Conservation (phyloP, 2,888 invertebrate species). For the Caenorhabditis sp. region DNA sequence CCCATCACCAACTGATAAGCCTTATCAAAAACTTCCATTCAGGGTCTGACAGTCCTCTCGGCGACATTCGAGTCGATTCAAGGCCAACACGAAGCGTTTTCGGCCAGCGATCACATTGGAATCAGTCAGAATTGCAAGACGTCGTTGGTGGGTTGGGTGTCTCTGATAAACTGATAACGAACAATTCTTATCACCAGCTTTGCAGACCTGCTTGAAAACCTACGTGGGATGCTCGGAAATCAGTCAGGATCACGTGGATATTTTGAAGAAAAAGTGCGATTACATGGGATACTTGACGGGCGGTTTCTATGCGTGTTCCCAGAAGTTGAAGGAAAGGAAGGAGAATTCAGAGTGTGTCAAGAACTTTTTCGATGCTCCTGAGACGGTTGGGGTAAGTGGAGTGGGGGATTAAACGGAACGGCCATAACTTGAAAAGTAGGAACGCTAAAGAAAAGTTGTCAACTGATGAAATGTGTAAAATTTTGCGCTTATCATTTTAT, state of each 20-base stretch:
- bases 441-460: too few species aligned
- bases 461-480: not conserved
- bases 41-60: conserved; percentile 21
- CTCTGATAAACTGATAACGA: not conserved
- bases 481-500: too few species aligned
- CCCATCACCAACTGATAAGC: too few species aligned
- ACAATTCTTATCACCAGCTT: too few species aligned
- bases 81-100: conserved; percentile 53
- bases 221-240: conserved; percentile 41
- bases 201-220: conserved; percentile 42
- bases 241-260: conserved; percentile 39
- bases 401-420: too few species aligned
- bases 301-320: conserved; percentile 50
- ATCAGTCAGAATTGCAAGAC: conserved; percentile 50
- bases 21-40: too few species aligned
- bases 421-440: too few species aligned
- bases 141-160: conserved; percentile 36
- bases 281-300: conserved; percentile 55
- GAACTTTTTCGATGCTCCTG: conserved; percentile 35
- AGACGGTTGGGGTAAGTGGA: conserved; percentile 12
- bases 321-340: conserved; percentile 26
- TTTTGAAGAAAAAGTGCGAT: conserved; percentile 31
- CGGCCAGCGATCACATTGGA: conserved; percentile 55
- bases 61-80: conserved; percentile 51
- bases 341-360: conserved; percentile 16